These are phyloP conservation scores for Chionoecetes opilio DNA, from an alignment of 1,140 invertebrate species.

Conservation along the genomic window DNA sequence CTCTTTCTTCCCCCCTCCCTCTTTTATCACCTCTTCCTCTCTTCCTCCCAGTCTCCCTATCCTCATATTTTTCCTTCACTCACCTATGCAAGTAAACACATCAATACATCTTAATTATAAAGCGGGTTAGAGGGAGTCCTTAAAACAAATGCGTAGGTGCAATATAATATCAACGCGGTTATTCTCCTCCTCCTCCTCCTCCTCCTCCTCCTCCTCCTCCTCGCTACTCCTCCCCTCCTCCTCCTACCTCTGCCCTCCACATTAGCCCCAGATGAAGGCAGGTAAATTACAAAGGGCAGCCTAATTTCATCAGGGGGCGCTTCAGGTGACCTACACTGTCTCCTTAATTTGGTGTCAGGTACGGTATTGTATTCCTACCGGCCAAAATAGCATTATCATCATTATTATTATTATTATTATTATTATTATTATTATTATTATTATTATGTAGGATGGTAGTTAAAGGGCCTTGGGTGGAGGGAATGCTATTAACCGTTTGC, in stretches of 20 bases:
- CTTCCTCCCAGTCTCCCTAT: no score
- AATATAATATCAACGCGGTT: no score
- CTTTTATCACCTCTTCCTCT: neutral
- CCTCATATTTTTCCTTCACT: no score
- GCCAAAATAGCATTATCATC: no score
- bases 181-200: neutral
- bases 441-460: no score
- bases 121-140: no score
- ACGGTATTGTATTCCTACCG: neutral
- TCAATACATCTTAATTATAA: no score
- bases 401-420: no score
- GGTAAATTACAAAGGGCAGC: neutral
- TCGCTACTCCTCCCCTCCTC: neutral
- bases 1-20: neutral
- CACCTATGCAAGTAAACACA: no score
- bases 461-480: neutral
- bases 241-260: neutral
- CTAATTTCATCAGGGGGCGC: neutral
- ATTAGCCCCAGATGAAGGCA: neutral
- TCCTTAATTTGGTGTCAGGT: conserved; percentile 28
- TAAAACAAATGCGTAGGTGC: no score
- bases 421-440: no score
- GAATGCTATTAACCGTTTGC: no score
- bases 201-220: neutral
- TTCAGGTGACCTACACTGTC: neutral